phyloP scores from a whole-genome alignment of 2,888 invertebrate species.

The Phyllotreta striolata region DNA sequence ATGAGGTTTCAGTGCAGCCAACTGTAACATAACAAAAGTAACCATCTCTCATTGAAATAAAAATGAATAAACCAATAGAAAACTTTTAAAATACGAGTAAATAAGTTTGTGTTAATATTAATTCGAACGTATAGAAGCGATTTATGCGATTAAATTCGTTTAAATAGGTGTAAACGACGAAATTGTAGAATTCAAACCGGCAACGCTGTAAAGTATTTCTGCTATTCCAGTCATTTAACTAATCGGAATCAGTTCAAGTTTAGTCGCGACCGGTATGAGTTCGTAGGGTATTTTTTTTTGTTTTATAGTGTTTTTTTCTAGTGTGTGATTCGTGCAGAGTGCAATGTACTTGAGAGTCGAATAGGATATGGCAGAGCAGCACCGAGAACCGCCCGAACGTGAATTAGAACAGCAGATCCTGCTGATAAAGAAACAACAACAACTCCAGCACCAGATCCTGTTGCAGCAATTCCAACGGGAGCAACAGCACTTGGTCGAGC shows the following conservation, averaged over 20 bases:
- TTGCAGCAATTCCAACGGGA: conserved; percentile 92
- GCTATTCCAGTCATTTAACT: conserved; percentile 45
- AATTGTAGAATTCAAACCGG: conserved; percentile 37
- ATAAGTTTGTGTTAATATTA: not conserved
- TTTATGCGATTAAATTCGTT: not conserved
- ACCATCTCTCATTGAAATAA: no score
- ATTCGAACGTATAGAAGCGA: not conserved
- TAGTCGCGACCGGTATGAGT: conserved; percentile 60
- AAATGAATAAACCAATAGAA: no score
- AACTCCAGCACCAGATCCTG: conserved; percentile 89
- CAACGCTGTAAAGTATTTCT: conserved; percentile 54
- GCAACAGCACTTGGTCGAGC: conserved; percentile 87
- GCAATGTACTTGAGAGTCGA: conserved; percentile 39
- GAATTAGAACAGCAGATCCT: conserved; percentile 64
- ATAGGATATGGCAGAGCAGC: conserved; percentile 58
- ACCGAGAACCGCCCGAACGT: conserved; percentile 59
- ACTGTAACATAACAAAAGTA: no score
- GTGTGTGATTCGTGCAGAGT: conserved; percentile 37
- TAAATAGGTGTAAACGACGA: not conserved
- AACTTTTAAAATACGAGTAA: not conserved
- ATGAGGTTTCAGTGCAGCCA: no score
- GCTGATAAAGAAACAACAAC: conserved; percentile 93
- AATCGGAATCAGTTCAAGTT: conserved; percentile 35
- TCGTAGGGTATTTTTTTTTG: conserved; percentile 42
- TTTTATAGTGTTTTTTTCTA: conserved; percentile 23